Percentiles rank a stretch among this genome's conserved stretches.
These are phyloP conservation scores for Crotalus helleri DNA, from an alignment of 2,113 vertebrate species.

Conservation along the genomic window DNA sequence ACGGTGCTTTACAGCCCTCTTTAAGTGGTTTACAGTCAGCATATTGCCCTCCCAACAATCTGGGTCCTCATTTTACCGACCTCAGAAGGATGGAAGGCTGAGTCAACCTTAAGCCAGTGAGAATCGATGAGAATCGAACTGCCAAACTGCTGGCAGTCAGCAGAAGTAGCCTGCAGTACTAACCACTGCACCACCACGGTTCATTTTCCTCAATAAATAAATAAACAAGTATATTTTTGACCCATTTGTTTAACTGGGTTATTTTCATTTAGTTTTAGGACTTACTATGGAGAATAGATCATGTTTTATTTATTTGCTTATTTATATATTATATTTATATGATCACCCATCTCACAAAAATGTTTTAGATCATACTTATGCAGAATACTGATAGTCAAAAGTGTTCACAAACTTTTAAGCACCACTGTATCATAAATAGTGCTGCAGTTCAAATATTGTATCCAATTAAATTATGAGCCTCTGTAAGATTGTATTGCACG, in stretches of 20 bases:
- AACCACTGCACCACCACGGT: too few relatives aligned
- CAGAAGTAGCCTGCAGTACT: too few relatives aligned
- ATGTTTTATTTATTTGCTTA: background rate
- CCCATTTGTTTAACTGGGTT: constrained; percentile 11
- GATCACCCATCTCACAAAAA: too few relatives aligned
- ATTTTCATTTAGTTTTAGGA: background rate
- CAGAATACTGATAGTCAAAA: background rate
- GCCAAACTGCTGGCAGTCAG: too few relatives aligned
- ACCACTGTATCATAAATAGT: constrained; percentile 27
- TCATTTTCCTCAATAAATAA: background rate
- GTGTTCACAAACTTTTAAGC: background rate
- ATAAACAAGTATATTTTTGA: background rate
- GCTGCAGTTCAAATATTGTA: background rate
- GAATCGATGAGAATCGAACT: too few relatives aligned
- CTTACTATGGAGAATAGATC: background rate
- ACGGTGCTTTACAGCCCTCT: too few relatives aligned
- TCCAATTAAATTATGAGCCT: background rate
- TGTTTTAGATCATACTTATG: background rate
- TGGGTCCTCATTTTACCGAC: too few relatives aligned
- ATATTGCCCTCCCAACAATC: too few relatives aligned
- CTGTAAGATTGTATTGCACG: background rate
- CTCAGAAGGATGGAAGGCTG: too few relatives aligned
- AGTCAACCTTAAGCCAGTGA: too few relatives aligned
- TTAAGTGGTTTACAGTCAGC: too few relatives aligned
- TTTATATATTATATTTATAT: too few relatives aligned